Conservation (phyloP, 2,888 invertebrate species). For the Chrysolina oricalcia region DNA sequence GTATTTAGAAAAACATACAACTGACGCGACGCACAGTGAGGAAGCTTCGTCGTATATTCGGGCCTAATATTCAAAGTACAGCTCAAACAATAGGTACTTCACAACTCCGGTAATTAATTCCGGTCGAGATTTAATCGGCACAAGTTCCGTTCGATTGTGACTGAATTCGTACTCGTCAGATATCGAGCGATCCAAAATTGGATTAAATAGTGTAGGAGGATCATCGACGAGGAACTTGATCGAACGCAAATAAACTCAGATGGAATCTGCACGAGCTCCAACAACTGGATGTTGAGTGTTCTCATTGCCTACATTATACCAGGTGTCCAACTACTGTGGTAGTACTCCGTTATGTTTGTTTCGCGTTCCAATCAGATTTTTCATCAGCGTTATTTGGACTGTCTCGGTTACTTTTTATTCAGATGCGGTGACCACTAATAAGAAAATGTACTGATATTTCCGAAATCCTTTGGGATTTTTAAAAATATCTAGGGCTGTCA, state of each 20-base stretch:
- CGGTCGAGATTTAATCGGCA: conserved; percentile 17
- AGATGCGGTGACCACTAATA: too few species aligned
- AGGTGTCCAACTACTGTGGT: neutral
- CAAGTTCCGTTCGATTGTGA: conserved; percentile 37
- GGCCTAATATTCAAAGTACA: neutral
- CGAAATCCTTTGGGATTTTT: too few species aligned
- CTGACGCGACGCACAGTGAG: too few species aligned
- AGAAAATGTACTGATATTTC: too few species aligned
- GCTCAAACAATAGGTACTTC: neutral
- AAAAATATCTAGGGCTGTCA: too few species aligned
- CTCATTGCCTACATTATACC: neutral
- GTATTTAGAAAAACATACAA: too few species aligned
- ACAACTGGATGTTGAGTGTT: neutral
- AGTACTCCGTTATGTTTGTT: neutral
- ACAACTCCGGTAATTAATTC: conserved; percentile 30
- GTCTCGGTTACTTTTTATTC: too few species aligned
- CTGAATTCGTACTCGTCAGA: conserved; percentile 39
- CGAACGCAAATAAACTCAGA: conserved; percentile 10
- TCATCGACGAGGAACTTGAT: neutral
- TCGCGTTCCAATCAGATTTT: neutral
- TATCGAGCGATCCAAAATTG: conserved; percentile 40
- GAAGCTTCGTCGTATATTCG: too few species aligned
- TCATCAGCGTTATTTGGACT: too few species aligned
- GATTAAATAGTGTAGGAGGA: conserved; percentile 29
- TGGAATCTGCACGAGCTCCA: neutral